Evolutionary conservation across 2,888 invertebrate species (phyloP).

Genomic region (Osedax fenrisi): DNA sequence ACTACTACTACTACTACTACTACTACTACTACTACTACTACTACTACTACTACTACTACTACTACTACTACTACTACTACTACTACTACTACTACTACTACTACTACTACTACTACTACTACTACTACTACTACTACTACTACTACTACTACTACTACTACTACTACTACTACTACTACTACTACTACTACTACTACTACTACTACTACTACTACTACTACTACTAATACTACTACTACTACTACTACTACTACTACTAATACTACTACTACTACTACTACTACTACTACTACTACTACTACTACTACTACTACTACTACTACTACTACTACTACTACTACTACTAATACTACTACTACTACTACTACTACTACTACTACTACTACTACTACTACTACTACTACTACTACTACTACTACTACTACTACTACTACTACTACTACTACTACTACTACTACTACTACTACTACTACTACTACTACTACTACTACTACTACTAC

Average conservation of each 20-base stretch:
- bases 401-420: conserved; percentile 6
- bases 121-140: conserved; percentile 32
- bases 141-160: conserved; percentile 30
- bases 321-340: background rate
- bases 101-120: conserved; percentile 30
- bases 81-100: conserved; percentile 32
- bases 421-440: conserved; percentile 10
- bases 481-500: conserved; percentile 20
- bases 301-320: conserved; percentile 7
- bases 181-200: conserved; percentile 29
- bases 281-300: conserved; percentile 28
- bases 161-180: conserved; percentile 30
- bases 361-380: conserved; percentile 9
- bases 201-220: conserved; percentile 28
- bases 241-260: background rate
- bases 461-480: conserved; percentile 12
- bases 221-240: background rate
- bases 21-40: conserved; percentile 33
- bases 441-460: conserved; percentile 4
- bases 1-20: conserved; percentile 30
- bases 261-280: conserved; percentile 25
- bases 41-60: conserved; percentile 33
- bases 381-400: conserved; percentile 4
- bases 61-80: conserved; percentile 34
- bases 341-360: background rate